phyloP scores from a whole-genome alignment of 2,113 vertebrate species.

The Cricetomys ansorgei region DNA sequence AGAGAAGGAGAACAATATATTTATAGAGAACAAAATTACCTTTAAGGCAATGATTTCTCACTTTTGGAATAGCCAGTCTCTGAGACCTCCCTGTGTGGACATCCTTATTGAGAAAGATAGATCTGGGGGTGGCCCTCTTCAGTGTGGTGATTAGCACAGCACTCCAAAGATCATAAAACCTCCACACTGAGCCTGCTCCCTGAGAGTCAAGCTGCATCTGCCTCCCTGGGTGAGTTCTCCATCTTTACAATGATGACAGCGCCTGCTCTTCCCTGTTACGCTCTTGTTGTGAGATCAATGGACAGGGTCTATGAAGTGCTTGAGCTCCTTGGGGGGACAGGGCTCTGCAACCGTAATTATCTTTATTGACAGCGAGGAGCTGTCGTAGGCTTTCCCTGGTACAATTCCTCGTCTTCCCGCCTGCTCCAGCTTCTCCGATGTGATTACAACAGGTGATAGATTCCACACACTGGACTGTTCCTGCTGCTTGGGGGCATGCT shows the following conservation, averaged over 20 bases:
- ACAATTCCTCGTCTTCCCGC: neutral
- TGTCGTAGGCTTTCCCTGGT: neutral
- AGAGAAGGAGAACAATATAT: neutral
- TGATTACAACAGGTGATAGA: neutral
- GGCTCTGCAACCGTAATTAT: slow-evolving; percentile 35
- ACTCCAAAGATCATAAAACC: neutral
- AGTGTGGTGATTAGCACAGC: neutral
- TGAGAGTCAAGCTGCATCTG: neutral
- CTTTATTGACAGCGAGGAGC: slow-evolving; percentile 34
- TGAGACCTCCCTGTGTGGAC: neutral
- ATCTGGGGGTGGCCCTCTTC: neutral
- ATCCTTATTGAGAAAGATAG: neutral
- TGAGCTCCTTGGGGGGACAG: slow-evolving; percentile 41
- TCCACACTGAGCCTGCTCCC: neutral
- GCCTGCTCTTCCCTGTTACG: neutral
- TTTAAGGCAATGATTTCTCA: neutral
- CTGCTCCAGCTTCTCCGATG: neutral
- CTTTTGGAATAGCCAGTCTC: neutral
- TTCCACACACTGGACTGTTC: rapidly evolving
- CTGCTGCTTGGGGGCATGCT: neutral
- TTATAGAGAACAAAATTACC: slow-evolving; percentile 31
- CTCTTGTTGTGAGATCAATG: slow-evolving; percentile 27
- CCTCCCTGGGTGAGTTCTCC: neutral
- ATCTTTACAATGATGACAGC: neutral
- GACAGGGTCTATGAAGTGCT: neutral